Conservation (phyloP, 1,140 invertebrate species). For the Laupala kohalensis region DNA sequence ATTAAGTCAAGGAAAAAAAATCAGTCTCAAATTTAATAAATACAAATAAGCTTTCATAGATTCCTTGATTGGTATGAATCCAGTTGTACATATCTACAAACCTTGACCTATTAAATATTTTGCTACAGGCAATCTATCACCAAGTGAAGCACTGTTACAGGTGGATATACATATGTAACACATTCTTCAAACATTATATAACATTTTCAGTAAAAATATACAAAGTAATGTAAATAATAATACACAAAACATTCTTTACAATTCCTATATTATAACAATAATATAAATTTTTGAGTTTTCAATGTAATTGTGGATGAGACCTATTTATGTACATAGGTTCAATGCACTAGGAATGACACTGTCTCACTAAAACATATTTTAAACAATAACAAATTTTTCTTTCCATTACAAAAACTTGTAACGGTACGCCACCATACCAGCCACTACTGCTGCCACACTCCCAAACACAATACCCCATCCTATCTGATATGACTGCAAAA, state of each 20-base stretch:
- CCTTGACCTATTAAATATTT: background rate
- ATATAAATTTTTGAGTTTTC: background rate
- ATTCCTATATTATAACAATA: background rate
- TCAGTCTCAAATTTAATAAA: background rate
- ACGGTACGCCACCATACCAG: background rate
- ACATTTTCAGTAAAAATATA: background rate
- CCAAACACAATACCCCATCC: slow-evolving; percentile 3
- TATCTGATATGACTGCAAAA: background rate
- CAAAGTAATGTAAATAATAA: background rate
- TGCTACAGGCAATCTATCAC: background rate
- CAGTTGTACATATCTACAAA: background rate
- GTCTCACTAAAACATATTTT: background rate
- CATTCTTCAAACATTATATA: background rate
- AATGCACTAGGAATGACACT: background rate
- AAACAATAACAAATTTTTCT: background rate
- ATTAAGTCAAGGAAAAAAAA: background rate
- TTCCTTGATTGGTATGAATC: background rate
- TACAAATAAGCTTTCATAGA: background rate
- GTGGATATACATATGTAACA: background rate
- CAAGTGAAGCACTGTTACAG: background rate
- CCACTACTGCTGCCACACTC: background rate
- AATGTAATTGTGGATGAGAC: background rate
- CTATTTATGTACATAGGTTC: background rate
- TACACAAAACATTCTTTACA: background rate
- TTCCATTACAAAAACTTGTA: background rate